Percentiles rank a stretch among this genome's conserved stretches.
Evolutionary conservation across 1,140 invertebrate species (phyloP).

Genomic region (Zeugodacus cucurbitae): DNA sequence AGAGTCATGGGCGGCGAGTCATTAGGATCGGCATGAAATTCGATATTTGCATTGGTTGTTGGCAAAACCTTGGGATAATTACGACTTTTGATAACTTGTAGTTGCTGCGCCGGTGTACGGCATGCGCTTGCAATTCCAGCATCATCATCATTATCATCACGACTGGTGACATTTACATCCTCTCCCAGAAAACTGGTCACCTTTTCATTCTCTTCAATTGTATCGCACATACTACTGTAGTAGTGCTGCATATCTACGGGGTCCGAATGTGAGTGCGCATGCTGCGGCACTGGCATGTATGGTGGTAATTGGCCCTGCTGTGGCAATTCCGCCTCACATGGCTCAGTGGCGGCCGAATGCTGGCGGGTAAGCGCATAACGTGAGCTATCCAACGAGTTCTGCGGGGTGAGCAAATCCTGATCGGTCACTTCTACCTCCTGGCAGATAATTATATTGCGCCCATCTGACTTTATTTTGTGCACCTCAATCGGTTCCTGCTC

Average conservation of each 20-base stretch:
- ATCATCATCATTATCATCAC: conserved; percentile 65
- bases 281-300: conserved; percentile 56
- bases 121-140: conserved; percentile 52
- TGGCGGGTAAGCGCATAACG: conserved; percentile 54
- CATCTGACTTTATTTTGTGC: conserved; percentile 48
- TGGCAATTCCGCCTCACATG: conserved; percentile 50
- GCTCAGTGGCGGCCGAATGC: conserved; percentile 56
- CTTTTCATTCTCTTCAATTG: conserved; percentile 62
- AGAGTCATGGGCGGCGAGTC: conserved; percentile 46
- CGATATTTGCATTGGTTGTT: background rate
- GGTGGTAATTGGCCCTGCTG: conserved; percentile 36
- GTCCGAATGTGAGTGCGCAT: conserved; percentile 81
- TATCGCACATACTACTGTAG: conserved; percentile 42
- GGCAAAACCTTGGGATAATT: conserved; percentile 87
- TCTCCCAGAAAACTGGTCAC: conserved; percentile 64
- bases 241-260: conserved; percentile 69
- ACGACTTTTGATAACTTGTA: conserved; percentile 77
- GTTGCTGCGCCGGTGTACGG: conserved; percentile 75
- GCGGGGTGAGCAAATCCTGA: conserved; percentile 54
- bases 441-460: conserved; percentile 59
- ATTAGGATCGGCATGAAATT: conserved; percentile 44
- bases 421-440: conserved; percentile 63
- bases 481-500: conserved; percentile 81
- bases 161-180: conserved; percentile 80
- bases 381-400: conserved; percentile 55